A percentile compares a stretch with the other conserved stretches of the same genome.
These are phyloP conservation scores for Natator depressus DNA, from an alignment of 2,113 vertebrate species.

Conservation along the genomic window DNA sequence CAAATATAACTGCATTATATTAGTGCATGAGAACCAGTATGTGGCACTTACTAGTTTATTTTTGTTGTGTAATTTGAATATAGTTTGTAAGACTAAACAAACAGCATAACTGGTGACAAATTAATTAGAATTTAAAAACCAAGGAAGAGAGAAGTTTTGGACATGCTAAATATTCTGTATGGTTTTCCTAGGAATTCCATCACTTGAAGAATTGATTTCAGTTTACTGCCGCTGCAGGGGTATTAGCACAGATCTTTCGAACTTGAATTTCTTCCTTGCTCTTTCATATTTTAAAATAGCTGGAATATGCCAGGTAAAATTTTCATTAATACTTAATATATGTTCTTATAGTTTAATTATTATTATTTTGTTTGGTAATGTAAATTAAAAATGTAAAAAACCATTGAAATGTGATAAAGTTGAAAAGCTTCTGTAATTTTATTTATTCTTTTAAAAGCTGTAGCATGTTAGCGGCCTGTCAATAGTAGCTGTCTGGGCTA, in stretches of 20 bases:
- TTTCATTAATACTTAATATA: not conserved
- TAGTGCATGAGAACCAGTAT: not conserved
- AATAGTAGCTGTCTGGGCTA: not conserved
- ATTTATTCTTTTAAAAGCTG: not conserved
- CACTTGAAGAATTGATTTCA: conserved; percentile 82
- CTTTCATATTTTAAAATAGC: conserved; percentile 91
- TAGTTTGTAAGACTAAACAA: not conserved
- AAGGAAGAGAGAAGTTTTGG: not conserved
- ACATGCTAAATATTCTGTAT: not conserved
- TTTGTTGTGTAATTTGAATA: not conserved
- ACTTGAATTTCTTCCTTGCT: conserved; percentile 91
- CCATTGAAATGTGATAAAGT: not conserved
- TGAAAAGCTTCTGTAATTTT: not conserved
- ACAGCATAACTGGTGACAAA: not conserved
- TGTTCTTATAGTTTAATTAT: not conserved
- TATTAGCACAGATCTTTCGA: conserved; percentile 74
- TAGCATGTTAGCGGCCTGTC: not conserved
- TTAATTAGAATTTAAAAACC: not conserved
- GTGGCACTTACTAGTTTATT: not conserved
- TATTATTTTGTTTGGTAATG: not conserved
- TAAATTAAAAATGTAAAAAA: not conserved
- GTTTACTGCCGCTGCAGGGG: conserved; percentile 83
- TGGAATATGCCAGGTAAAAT: conserved; percentile 88
- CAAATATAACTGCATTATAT: not conserved
- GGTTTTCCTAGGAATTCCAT: conserved; percentile 81